Evolutionary conservation across 2,797 vertebrate genomes (phyloP), one percentile per base, ranked within the genome.

Genomic region (Anguilla pacifica): DNA sequence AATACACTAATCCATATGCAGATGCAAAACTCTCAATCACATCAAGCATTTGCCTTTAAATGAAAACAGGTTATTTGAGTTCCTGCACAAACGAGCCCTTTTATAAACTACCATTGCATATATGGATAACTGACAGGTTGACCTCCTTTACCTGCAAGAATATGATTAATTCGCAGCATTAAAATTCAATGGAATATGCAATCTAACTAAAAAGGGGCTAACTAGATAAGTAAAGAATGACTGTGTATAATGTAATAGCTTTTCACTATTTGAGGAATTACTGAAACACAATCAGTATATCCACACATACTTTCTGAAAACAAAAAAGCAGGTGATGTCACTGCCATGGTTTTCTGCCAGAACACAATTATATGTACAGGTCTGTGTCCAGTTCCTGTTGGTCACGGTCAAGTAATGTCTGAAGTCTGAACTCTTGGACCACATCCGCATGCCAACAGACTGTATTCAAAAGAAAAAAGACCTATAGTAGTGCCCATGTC

Each of bases 281-380:
- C 9, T 35, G 49, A 61, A 39, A 88, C 70, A 77, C 85, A 88
- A 83, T 86, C 43, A 53, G 77, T 86, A 59, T 64, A 67, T 77
- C 61, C 28, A 83, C 53, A 86, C 55, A 88, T 85, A 86, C 9
- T 64, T 86, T 64, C 67, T 86, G 67, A 88, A 82, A 83, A 57
- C 67, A 35, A 13, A 22, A 6, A 6, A 35, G 39, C 55, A 57
- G 77, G 55, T 86, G 85, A 88, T 57, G 28, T 86, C 88, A 88
- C 84, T 53, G 43, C 57, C 28, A 35, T n/a, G n/a, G 82, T 70
- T 49, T 39, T 57, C 25, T 83, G 88, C 84, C 88, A 83, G 51
- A 67, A 86, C 53, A 83, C 61, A 83, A 86, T 83, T 86, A 64
- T 28, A 6, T 25, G 61, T 57, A 64, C 31, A 31, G 61, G 61